These are phyloP conservation scores for Cylindroiulus punctatus DNA, from an alignment of 2,888 invertebrate genomes.

Conservation along the genomic window DNA sequence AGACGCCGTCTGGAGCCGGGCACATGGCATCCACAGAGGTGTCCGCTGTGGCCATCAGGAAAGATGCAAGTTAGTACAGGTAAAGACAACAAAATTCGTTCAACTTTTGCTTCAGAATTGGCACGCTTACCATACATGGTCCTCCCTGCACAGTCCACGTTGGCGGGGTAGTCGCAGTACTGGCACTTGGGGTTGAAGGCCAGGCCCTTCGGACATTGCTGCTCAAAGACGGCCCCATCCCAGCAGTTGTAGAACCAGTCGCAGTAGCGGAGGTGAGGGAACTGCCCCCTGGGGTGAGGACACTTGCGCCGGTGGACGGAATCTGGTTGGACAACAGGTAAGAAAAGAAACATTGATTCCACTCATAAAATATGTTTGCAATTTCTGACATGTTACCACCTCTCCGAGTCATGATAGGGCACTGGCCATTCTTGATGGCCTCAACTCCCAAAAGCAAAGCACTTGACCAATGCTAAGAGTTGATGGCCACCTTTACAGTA, in stretches of 20 bases:
- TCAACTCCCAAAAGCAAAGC: too few relatives aligned
- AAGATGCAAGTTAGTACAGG: not conserved
- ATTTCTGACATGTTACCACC: too few relatives aligned
- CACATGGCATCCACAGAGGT: not conserved
- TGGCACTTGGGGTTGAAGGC: slow-evolving; percentile 60
- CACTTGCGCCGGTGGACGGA: not conserved
- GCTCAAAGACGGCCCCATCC: slow-evolving; percentile 60
- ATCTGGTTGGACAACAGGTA: not conserved
- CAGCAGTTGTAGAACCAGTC: slow-evolving; percentile 61
- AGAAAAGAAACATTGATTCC: too few relatives aligned
- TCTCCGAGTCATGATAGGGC: too few relatives aligned
- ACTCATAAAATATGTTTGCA: too few relatives aligned
- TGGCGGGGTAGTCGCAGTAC: slow-evolving; percentile 60
- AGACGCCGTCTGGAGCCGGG: slow-evolving; percentile 6
- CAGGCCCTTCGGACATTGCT: slow-evolving; percentile 61
- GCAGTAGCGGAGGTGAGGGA: slow-evolving; percentile 61
- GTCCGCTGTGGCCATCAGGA: not conserved
- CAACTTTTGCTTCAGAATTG: not conserved
- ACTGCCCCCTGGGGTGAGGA: slow-evolving; percentile 59
- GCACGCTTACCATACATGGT: slow-evolving; percentile 58
- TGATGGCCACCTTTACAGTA: too few relatives aligned
- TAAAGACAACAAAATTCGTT: not conserved
- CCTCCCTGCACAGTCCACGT: slow-evolving; percentile 60
- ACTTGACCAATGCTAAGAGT: too few relatives aligned
- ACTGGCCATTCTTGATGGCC: too few relatives aligned